phyloP scores from a whole-genome alignment of 2,888 invertebrate species.

The Isoperla grammatica region DNA sequence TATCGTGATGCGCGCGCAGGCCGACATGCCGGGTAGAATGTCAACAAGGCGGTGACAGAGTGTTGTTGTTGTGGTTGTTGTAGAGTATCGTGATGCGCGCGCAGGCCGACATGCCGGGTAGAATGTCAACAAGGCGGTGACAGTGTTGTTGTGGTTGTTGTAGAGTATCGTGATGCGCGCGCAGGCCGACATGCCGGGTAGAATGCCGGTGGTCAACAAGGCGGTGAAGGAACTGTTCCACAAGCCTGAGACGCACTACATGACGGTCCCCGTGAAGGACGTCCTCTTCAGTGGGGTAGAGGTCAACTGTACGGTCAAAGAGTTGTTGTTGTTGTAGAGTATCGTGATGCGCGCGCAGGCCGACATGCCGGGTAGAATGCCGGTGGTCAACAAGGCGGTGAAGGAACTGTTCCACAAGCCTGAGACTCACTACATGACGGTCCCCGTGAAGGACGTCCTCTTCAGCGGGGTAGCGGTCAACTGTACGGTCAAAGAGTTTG shows the following conservation, averaged over 20 bases:
- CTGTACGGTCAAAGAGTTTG: conserved; percentile 68
- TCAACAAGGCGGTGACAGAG: no score
- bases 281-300: conserved; percentile 66
- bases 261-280: conserved; percentile 61
- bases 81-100: no score
- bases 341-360: conserved; percentile 53
- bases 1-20: no score
- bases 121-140: no score
- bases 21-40: no score
- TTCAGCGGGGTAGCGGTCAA: conserved; percentile 68
- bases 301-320: conserved; percentile 67
- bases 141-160: no score
- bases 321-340: conserved; percentile 48
- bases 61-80: no score
- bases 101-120: no score
- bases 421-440: conserved; percentile 54
- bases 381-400: conserved; percentile 61
- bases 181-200: conserved; percentile 47
- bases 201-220: conserved; percentile 61
- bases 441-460: conserved; percentile 63
- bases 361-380: conserved; percentile 51
- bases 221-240: conserved; percentile 65
- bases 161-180: conserved; percentile 49
- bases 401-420: conserved; percentile 64
- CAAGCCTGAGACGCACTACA: conserved; percentile 55